phyloP scores from a whole-genome alignment of 2,113 vertebrate species.

The Struthidea cinerea region DNA sequence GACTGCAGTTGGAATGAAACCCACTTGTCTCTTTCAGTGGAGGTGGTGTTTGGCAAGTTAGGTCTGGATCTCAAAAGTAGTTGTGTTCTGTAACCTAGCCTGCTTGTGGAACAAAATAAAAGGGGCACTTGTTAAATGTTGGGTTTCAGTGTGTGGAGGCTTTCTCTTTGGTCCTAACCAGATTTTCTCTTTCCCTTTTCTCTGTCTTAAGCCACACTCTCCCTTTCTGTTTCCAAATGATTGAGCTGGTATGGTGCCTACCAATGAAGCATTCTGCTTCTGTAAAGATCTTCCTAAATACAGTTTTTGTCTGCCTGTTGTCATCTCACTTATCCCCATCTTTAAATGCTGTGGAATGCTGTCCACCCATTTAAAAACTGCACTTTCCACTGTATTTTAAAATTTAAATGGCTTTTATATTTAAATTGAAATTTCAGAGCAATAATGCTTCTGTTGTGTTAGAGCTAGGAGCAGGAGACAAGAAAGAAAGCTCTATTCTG shows the following conservation, averaged over 20 bases:
- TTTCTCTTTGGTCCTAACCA: neutral
- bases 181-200: neutral
- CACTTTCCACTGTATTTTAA: neutral
- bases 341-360: neutral
- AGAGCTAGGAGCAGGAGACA: neutral
- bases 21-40: neutral
- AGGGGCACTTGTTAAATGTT: neutral
- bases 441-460: neutral
- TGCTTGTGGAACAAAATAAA: neutral
- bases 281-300: neutral
- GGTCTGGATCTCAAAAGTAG: neutral
- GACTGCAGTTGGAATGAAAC: neutral
- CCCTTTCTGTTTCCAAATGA: neutral
- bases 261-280: neutral
- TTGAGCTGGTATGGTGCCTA: neutral
- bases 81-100: neutral
- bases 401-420: conserved; percentile 23
- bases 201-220: neutral
- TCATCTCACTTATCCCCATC: neutral
- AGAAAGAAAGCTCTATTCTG: neutral
- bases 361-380: neutral
- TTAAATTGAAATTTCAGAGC: neutral
- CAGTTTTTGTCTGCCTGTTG: neutral
- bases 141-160: neutral
- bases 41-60: neutral